Percentiles rank a stretch among this genome's conserved stretches.
phyloP scores from a whole-genome alignment of 1,140 invertebrate genomes.

The Drosophila ogumai region DNA sequence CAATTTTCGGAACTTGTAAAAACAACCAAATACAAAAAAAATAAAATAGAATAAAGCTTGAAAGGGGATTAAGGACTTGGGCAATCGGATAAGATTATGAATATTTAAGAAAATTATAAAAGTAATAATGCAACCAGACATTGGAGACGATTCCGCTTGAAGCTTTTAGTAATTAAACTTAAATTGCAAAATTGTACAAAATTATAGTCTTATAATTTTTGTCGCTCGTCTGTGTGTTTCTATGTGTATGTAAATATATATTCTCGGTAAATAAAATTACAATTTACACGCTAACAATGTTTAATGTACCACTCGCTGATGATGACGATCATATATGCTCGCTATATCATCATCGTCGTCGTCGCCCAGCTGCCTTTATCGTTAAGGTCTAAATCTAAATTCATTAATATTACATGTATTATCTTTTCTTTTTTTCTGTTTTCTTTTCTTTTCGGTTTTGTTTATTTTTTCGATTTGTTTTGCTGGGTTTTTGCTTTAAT shows the following conservation, averaged over 20 bases:
- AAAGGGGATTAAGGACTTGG: neutral
- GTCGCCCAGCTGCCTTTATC: conserved; percentile 57
- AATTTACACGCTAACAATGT: conserved; percentile 79
- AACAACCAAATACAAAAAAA: conserved; percentile 24
- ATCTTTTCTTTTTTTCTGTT: conserved; percentile 30
- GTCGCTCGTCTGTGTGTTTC: conserved; percentile 45
- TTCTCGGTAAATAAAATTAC: conserved; percentile 73
- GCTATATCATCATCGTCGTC: conserved; percentile 29
- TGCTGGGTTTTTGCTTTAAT: conserved; percentile 60
- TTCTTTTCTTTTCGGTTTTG: conserved; percentile 22
- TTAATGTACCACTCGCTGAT: conserved; percentile 66
- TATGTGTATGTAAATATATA: conserved; percentile 41
- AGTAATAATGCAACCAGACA: conserved; percentile 39
- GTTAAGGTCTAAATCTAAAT: conserved; percentile 67
- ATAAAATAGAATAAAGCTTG: neutral
- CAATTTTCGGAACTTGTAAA: conserved; percentile 30
- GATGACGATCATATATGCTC: conserved; percentile 56
- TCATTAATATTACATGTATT: conserved; percentile 70
- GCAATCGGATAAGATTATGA: conserved; percentile 6
- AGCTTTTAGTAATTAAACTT: conserved; percentile 60
- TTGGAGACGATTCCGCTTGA: conserved; percentile 60
- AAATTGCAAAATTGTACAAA: conserved; percentile 81
- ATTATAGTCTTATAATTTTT: conserved; percentile 68
- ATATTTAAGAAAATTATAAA: conserved; percentile 10
- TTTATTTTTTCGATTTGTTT: conserved; percentile 37